Evolutionary conservation across 2,797 vertebrate genomes (phyloP).

Genomic region (Thripadectes ignobilis): DNA sequence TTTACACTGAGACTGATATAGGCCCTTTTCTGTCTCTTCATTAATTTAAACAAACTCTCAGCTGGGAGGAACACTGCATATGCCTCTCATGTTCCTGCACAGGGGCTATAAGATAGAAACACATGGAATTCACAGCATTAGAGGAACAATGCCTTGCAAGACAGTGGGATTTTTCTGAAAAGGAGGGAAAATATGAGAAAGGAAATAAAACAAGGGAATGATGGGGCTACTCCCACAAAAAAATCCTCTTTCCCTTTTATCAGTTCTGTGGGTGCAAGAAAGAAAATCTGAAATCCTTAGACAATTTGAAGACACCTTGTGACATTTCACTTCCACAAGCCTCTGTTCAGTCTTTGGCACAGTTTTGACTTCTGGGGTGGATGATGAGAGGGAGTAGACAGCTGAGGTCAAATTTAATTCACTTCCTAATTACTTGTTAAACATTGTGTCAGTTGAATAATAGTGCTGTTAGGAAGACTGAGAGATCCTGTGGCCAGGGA

Average conservation of each 20-base stretch:
- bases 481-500: neutral
- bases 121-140: accelerated
- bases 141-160: neutral
- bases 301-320: neutral
- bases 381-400: neutral
- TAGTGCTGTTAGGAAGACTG: neutral
- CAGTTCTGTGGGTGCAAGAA: neutral
- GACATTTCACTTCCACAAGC: neutral
- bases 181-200: neutral
- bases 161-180: neutral
- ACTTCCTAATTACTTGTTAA: neutral
- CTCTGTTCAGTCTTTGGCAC: neutral
- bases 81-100: neutral
- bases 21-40: neutral
- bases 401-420: neutral
- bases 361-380: neutral
- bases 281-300: neutral
- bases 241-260: neutral
- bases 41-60: conserved; percentile 19
- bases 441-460: neutral
- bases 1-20: neutral
- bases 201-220: neutral
- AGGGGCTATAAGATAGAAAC: neutral
- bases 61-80: neutral
- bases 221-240: neutral